phyloP scores from a whole-genome alignment of 2,888 invertebrate genomes.

The Chrysotoxum bicinctum region DNA sequence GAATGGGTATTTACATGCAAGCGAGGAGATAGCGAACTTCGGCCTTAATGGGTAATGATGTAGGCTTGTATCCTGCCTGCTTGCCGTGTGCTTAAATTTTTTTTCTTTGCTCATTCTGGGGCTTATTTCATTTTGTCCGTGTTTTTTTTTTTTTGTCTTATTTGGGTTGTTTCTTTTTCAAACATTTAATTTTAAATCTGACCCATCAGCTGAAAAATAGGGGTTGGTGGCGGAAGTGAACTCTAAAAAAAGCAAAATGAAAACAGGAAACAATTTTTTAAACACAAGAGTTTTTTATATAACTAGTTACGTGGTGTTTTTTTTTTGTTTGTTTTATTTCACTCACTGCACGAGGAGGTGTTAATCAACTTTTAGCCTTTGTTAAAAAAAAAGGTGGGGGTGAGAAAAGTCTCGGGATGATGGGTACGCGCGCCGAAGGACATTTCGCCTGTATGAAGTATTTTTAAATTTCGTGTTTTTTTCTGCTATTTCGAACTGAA shows the following conservation, averaged over 20 bases:
- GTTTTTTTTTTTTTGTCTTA: slow-evolving; percentile 9
- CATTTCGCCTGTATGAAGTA: slow-evolving; percentile 46
- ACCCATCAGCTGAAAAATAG: slow-evolving; percentile 69
- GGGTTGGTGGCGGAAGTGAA: slow-evolving; percentile 61
- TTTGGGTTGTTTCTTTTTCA: slow-evolving; percentile 64
- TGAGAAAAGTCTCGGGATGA: not conserved
- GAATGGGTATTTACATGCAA: slow-evolving; percentile 73
- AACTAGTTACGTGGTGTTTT: not conserved
- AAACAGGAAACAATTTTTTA: slow-evolving; percentile 64
- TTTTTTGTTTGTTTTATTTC: slow-evolving; percentile 7
- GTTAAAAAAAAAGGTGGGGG: slow-evolving; percentile 21
- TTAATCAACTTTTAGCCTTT: slow-evolving; percentile 71
- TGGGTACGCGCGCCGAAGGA: slow-evolving; percentile 58
- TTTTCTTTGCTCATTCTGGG: slow-evolving; percentile 18
- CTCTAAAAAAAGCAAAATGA: slow-evolving; percentile 60
- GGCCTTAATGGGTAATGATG: slow-evolving; percentile 72
- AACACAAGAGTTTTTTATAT: slow-evolving; percentile 41
- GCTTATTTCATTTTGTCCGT: slow-evolving; percentile 50
- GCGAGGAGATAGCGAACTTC: slow-evolving; percentile 72
- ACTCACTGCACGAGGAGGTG: slow-evolving; percentile 57
- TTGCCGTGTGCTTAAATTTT: slow-evolving; percentile 62
- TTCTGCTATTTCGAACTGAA: not conserved
- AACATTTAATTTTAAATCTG: slow-evolving; percentile 73
- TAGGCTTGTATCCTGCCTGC: slow-evolving; percentile 72
- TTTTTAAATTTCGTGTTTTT: slow-evolving; percentile 13